These are phyloP conservation scores for Orussus abietinus DNA, from an alignment of 1,140 invertebrate species.

Conservation along the genomic window DNA sequence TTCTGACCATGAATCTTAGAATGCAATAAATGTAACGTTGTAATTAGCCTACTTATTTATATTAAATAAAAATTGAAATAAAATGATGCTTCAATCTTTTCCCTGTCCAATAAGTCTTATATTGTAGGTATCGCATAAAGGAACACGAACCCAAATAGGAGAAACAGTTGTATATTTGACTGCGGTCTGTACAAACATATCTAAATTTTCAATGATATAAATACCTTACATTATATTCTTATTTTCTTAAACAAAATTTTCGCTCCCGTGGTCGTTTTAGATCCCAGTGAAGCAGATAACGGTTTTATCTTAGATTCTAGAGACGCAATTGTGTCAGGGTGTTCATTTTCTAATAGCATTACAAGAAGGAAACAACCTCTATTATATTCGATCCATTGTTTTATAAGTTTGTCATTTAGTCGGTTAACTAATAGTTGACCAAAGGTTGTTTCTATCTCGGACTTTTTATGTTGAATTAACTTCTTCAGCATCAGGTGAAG, in stretches of 20 bases:
- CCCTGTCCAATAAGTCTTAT: too few relatives aligned
- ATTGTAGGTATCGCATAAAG: too few relatives aligned
- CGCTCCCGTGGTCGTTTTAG: conserved; percentile 48
- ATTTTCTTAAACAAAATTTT: conserved; percentile 56
- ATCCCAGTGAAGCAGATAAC: too few relatives aligned
- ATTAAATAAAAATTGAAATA: conserved; percentile 5
- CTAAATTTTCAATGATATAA: too few relatives aligned
- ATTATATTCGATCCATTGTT: conserved; percentile 57
- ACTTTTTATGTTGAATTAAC: conserved; percentile 64
- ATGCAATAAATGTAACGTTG: too few relatives aligned
- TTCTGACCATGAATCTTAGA: too few relatives aligned
- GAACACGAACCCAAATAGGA: too few relatives aligned
- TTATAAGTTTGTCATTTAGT: conserved; percentile 44
- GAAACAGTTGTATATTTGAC: too few relatives aligned
- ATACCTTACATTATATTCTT: too few relatives aligned
- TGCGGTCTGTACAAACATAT: too few relatives aligned
- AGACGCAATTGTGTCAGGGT: conserved; percentile 18
- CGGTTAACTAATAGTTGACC: conserved; percentile 45
- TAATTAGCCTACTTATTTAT: conserved; percentile 11
- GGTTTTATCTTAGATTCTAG: not conserved
- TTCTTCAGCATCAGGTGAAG: conserved; percentile 79
- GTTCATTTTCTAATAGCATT: conserved; percentile 51
- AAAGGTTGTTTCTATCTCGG: conserved; percentile 46
- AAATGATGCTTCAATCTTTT: too few relatives aligned
- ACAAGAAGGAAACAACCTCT: conserved; percentile 62